Conservation (phyloP, 2,888 invertebrate genomes). For the Enchytraeus crypticus region DNA sequence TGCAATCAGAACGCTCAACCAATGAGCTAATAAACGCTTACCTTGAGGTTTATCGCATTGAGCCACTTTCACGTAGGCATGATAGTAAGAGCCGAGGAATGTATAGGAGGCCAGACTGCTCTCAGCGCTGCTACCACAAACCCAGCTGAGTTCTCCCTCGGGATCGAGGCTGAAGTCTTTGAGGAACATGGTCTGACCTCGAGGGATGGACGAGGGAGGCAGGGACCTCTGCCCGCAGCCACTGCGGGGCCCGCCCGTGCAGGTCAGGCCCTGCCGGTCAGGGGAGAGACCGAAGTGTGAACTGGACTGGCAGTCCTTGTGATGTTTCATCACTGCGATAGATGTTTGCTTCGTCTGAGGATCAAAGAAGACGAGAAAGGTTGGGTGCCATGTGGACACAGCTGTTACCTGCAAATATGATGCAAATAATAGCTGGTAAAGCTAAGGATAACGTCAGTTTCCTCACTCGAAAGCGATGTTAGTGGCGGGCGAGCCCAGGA, state of each 20-base stretch:
- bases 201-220: conserved; percentile 10
- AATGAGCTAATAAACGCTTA: background rate
- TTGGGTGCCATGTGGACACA: conserved; percentile 21
- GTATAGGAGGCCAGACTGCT: conserved; percentile 7
- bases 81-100: conserved; percentile 22
- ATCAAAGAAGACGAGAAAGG: conserved; percentile 19
- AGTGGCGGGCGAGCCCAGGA: too few relatives aligned
- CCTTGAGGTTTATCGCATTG: conserved; percentile 15
- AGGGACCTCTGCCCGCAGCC: conserved; percentile 15
- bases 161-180: conserved; percentile 22
- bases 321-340: conserved; percentile 11
- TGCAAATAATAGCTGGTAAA: too few relatives aligned
- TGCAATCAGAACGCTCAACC: too few relatives aligned
- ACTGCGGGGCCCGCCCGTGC: conserved; percentile 16
- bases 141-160: conserved; percentile 12
- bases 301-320: conserved; percentile 15
- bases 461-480: too few relatives aligned
- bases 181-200: conserved; percentile 16
- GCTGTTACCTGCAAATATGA: background rate
- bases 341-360: conserved; percentile 10
- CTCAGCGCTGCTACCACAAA: conserved; percentile 9
- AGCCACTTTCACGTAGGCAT: conserved; percentile 21
- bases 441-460: too few relatives aligned
- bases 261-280: conserved; percentile 17
- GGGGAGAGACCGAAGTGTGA: conserved; percentile 14